A percentile compares a stretch with the other conserved stretches of the same genome.
Evolutionary conservation across 1,140 invertebrate species (phyloP).

Genomic region (Drosophila arawakana): DNA sequence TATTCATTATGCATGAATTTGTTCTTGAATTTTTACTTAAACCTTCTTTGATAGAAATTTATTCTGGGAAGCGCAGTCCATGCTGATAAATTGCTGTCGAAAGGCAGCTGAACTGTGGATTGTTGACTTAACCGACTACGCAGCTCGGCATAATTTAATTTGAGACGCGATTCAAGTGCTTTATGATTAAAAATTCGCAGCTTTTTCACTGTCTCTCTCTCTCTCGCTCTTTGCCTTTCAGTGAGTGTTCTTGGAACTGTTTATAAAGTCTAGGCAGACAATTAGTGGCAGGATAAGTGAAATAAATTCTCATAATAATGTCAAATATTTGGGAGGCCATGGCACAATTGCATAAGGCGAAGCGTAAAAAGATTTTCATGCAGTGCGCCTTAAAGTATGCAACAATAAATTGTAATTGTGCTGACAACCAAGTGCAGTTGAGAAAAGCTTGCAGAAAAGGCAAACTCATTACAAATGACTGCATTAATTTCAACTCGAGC

Average conservation of each 20-base stretch:
- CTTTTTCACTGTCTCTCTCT: conserved; percentile 13
- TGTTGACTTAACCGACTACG: conserved; percentile 23
- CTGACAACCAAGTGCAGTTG: conserved; percentile 28
- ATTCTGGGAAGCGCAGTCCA: conserved; percentile 8
- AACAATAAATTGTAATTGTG: conserved; percentile 70
- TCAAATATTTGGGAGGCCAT: conserved; percentile 58
- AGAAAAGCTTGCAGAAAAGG: conserved; percentile 41
- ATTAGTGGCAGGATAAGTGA: conserved; percentile 60
- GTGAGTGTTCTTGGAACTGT: conserved; percentile 23
- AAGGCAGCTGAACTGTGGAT: conserved; percentile 14
- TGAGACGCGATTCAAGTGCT: conserved; percentile 12
- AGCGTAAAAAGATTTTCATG: conserved; percentile 29
- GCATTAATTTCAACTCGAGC: conserved; percentile 76
- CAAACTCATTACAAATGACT: conserved; percentile 82
- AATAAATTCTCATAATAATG: conserved; percentile 72
- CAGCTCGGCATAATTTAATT: conserved; percentile 72
- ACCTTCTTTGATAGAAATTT: conserved; percentile 3
- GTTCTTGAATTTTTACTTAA: too few species aligned
- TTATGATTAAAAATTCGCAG: conserved; percentile 45
- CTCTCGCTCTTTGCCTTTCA: not conserved
- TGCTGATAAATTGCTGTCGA: conserved; percentile 60
- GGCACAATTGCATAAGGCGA: conserved; percentile 48
- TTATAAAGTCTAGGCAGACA: conserved; percentile 50
- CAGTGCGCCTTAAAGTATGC: conserved; percentile 41
- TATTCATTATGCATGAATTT: conserved; percentile 18